A percentile compares a stretch with the other conserved stretches of the same genome.
Conservation (phyloP, 1,140 invertebrate species). For the Acromyrmex heyeri region DNA sequence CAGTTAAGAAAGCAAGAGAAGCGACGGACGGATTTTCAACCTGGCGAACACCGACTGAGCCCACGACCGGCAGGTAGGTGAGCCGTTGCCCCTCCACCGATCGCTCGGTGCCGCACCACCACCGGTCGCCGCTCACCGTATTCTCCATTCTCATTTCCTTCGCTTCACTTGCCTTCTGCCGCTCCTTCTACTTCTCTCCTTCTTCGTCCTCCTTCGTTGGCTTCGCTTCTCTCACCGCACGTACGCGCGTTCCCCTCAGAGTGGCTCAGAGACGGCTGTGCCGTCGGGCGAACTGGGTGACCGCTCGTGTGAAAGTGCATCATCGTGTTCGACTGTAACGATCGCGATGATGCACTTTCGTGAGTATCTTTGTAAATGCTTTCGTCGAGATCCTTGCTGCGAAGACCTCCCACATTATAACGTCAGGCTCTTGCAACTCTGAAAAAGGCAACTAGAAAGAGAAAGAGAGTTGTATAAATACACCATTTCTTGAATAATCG, state of each 20-base stretch:
- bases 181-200: conserved; percentile 49
- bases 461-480: background rate
- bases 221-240: conserved; percentile 64
- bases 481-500: background rate
- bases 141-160: conserved; percentile 81
- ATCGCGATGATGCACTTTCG: background rate
- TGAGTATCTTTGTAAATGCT: background rate
- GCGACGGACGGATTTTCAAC: conserved; percentile 82
- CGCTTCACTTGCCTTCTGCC: conserved; percentile 69
- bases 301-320: conserved; percentile 25
- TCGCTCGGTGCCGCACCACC: conserved; percentile 68
- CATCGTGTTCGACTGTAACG: background rate
- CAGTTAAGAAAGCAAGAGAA: conserved; percentile 67
- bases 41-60: conserved; percentile 85
- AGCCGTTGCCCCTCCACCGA: conserved; percentile 76
- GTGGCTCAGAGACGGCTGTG: conserved; percentile 63
- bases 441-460: background rate
- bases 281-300: conserved; percentile 43
- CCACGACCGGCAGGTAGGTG: conserved; percentile 83
- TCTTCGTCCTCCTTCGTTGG: conserved; percentile 24
- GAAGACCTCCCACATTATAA: background rate
- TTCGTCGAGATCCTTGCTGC: background rate
- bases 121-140: conserved; percentile 77
- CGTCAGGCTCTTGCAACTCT: background rate
- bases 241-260: conserved; percentile 54